phyloP scores from a whole-genome alignment of 2,797 vertebrate species.

The Geotrypetes seraphini region DNA sequence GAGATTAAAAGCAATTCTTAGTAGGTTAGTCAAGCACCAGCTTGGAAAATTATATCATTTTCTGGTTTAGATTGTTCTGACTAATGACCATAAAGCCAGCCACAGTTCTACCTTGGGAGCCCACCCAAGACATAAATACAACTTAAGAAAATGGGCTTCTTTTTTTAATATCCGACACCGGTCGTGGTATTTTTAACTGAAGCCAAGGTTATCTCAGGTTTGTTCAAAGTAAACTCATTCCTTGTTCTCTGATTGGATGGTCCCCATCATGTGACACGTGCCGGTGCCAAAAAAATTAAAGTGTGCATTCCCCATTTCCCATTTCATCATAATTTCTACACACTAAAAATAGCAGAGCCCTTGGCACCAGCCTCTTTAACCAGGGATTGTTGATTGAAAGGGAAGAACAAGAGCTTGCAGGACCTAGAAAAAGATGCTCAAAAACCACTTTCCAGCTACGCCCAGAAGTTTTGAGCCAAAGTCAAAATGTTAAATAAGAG shows the following conservation, averaged over 20 bases:
- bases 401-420: conserved; percentile 1
- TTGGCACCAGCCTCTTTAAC: conserved; percentile 5
- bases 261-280: conserved; percentile 1
- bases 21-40: background rate
- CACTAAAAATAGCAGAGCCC: conserved; percentile 5
- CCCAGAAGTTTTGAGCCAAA: background rate
- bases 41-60: conserved; percentile 26
- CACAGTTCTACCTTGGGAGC: conserved; percentile 21
- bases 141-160: conserved; percentile 2
- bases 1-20: conserved; percentile 5
- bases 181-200: conserved; percentile 43
- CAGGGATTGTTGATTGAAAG: background rate
- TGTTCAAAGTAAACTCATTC: conserved; percentile 10
- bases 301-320: conserved; percentile 6
- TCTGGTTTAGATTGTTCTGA: conserved; percentile 20
- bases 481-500: background rate
- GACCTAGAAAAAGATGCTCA: background rate
- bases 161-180: conserved; percentile 22
- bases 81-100: conserved; percentile 21
- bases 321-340: conserved; percentile 3
- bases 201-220: conserved; percentile 31
- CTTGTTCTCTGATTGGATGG: background rate
- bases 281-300: conserved; percentile 9
- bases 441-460: background rate
- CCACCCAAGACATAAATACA: conserved; percentile 29